Base-by-base conservation (phyloP, 2,888 invertebrate species). In the Parascotia fuliginaria region DNA sequence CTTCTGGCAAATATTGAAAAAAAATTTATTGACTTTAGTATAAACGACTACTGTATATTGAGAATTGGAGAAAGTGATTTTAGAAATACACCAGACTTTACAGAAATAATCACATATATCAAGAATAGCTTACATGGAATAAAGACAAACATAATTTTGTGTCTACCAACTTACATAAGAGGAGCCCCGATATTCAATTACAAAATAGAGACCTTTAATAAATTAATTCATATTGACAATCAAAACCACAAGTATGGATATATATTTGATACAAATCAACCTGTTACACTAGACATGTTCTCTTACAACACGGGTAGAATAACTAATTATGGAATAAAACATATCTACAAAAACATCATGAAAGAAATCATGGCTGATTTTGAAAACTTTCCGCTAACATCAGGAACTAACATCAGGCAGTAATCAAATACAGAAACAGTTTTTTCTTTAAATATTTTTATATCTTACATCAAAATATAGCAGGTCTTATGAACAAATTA, bases 161-260 rank as follows among this genome's bases (percentile, higher is more conserved):
- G 41, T 29, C 14, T 19, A 11, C 47, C 45, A 0, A 42, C 51
- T 9, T 51, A 43, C 28, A 9, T 52, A 9, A 3, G n/a, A 2
- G 45, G 51, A 12, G 46, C 46, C 15, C 34, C 13, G 1, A 52
- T 52, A 28, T 34, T 31, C 13, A 47, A 53, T 36, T 43, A 47
- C 7, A 39, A 32, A 36, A 14, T 47, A 1, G 52, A 53, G 39
- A 12, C 43, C 9, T 53, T 53, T 9, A 52, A 47, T 24, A 47
- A 27, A 9, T 32, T 47, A 24, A 36, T 53, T 3, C 40, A 3
- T 5, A 32, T 43, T 39, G 39, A 53, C n/a, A 24, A 47, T 4
- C 39, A 47, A 37, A 9, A 47, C 14, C 5, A 40, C 12, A 39
- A 47, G 0, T 53, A 47, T 24, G 38, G 38, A 15, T 52, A 52